Percentiles rank a stretch among this genome's conserved stretches.
phyloP scores from a whole-genome alignment of 2,797 vertebrate species.

The Chrysocyon brachyurus region DNA sequence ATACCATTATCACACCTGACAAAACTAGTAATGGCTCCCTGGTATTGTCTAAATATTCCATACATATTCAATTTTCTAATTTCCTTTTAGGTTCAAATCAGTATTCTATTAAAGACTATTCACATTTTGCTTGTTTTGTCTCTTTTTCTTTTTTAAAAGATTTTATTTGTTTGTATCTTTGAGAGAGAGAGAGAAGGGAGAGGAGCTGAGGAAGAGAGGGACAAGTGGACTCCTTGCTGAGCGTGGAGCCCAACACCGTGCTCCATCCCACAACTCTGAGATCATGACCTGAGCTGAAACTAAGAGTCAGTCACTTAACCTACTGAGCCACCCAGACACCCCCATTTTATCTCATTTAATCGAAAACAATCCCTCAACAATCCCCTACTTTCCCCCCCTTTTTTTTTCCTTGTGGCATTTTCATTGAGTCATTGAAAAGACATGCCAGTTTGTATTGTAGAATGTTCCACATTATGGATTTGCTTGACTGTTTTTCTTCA shows the following conservation, averaged over 20 bases:
- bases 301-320: background rate
- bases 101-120: background rate
- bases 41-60: background rate
- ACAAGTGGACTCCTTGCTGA: background rate
- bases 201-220: background rate
- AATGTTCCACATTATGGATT: background rate
- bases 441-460: background rate
- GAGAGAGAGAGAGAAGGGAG: background rate
- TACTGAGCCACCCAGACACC: background rate
- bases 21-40: background rate
- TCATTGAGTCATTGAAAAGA: slow-evolving; percentile 30
- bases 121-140: background rate
- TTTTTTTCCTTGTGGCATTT: background rate
- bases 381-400: background rate
- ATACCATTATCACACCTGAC: background rate
- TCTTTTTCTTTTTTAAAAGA: background rate
- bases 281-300: background rate
- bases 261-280: background rate
- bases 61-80: background rate
- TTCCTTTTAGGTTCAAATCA: background rate
- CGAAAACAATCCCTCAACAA: background rate
- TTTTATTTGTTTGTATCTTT: background rate
- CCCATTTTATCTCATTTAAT: background rate
- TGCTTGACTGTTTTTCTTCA: background rate
- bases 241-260: too few species aligned